Evolutionary conservation across 2,797 vertebrate genomes (phyloP).

Genomic region (Onychomys leucogaster): DNA sequence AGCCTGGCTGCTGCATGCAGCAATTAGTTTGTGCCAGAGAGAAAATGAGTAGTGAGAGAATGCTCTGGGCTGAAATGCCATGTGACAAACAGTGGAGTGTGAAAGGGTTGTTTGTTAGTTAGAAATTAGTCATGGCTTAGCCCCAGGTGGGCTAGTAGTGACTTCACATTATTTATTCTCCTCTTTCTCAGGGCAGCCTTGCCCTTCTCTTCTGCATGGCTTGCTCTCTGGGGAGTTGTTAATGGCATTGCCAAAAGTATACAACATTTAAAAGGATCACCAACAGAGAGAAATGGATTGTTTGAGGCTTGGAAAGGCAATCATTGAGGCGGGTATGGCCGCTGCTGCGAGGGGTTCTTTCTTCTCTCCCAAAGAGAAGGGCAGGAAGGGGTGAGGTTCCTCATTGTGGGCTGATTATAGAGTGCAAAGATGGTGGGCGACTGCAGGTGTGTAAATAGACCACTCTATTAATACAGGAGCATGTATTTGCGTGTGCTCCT

Average conservation of each 20-base stretch:
- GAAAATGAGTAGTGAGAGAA: constrained; percentile 54
- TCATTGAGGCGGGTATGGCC: constrained; percentile 20
- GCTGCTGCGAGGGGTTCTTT: neutral
- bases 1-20: neutral
- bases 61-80: neutral
- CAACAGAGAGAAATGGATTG: constrained; percentile 36
- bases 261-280: constrained; percentile 40
- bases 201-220: constrained; percentile 8
- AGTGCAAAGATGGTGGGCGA: neutral
- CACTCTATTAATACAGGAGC: constrained; percentile 48
- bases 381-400: neutral
- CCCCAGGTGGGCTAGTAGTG: neutral
- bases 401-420: constrained; percentile 33
- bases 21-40: constrained; percentile 64
- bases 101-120: constrained; percentile 45
- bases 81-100: constrained; percentile 7
- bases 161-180: constrained; percentile 38
- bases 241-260: constrained; percentile 24
- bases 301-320: constrained; percentile 56
- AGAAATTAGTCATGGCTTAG: constrained; percentile 48
- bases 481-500: neutral
- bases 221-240: constrained; percentile 39
- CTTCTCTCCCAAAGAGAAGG: constrained; percentile 53
- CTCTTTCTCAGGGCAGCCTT: constrained; percentile 1
- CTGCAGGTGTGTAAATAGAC: constrained; percentile 48